phyloP scores from a whole-genome alignment of 1,140 invertebrate species.

The Maconellicoccus hirsutus region DNA sequence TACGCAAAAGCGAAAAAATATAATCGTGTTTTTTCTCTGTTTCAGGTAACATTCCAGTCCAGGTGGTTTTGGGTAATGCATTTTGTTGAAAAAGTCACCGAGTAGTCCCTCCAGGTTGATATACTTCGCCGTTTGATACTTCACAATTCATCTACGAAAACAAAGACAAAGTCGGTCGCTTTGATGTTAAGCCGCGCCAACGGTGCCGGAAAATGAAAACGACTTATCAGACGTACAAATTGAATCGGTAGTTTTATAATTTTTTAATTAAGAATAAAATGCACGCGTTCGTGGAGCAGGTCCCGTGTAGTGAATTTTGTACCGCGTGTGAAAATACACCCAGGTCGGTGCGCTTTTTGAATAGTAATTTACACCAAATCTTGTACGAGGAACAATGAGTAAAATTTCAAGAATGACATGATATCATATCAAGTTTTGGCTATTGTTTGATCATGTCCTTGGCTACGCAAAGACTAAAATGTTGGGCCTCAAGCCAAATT shows the following conservation, averaged over 20 bases:
- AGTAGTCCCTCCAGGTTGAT: not conserved
- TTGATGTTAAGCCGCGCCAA: not conserved
- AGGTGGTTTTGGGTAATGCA: not conserved
- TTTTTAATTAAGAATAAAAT: not conserved
- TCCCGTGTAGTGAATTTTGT: not conserved
- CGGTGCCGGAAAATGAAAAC: not conserved
- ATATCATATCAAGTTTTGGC: not conserved
- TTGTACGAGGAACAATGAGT: not conserved
- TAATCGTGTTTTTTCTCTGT: no score
- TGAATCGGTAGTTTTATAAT: not conserved
- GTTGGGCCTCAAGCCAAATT: not conserved
- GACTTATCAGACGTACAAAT: not conserved
- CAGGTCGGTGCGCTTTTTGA: not conserved
- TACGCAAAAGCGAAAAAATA: not conserved
- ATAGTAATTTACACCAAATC: not conserved
- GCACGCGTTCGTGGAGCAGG: not conserved
- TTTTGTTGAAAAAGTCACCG: not conserved
- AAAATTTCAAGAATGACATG: constrained; percentile 9
- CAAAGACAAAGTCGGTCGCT: not conserved
- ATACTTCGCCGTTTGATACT: not conserved
- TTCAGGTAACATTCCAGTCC: no score
- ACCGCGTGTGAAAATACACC: not conserved
- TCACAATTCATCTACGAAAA: not conserved
- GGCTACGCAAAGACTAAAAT: not conserved
- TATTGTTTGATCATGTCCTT: constrained; percentile 1